phyloP scores from a whole-genome alignment of 2,113 vertebrate genomes.

The Oophaga pumilio region DNA sequence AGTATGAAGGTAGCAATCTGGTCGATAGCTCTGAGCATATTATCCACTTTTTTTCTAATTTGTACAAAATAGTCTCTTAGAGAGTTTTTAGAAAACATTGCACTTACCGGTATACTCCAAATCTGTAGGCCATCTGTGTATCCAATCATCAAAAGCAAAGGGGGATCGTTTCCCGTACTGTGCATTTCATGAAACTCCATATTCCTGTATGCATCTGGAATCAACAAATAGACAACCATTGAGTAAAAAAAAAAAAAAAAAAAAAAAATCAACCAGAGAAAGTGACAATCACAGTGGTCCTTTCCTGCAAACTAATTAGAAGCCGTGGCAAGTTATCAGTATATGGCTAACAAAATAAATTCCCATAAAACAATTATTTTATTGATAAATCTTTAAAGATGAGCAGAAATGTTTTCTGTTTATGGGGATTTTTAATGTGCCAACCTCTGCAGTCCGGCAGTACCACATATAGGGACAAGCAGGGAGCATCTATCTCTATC shows the following conservation, averaged over 20 bases:
- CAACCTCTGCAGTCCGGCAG: too few relatives aligned
- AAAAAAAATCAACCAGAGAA: background rate
- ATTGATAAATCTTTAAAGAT: too few relatives aligned
- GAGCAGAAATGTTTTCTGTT: too few relatives aligned
- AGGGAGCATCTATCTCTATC: too few relatives aligned
- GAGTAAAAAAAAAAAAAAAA: background rate
- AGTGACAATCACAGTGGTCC: too few relatives aligned
- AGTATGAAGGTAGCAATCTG: background rate
- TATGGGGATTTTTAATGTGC: too few relatives aligned
- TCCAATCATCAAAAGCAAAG: conserved; percentile 90
- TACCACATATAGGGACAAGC: too few relatives aligned
- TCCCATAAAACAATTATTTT: too few relatives aligned
- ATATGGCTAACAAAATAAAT: too few relatives aligned
- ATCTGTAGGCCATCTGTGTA: conserved; percentile 96
- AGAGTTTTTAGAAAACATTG: background rate
- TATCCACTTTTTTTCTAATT: background rate
- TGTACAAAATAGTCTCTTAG: background rate
- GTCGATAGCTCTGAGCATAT: background rate
- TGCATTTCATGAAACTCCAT: conserved; percentile 92
- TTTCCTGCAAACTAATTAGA: too few relatives aligned
- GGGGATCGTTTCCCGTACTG: conserved; percentile 85
- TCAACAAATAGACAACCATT: conserved; percentile 19
- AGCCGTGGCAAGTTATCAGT: too few relatives aligned
- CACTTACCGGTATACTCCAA: conserved; percentile 95
- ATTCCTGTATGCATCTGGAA: conserved; percentile 84